A percentile compares a stretch with the other conserved stretches of the same genome.
Conservation (phyloP, 2,888 invertebrate species). For the Amphipyra berbera region DNA sequence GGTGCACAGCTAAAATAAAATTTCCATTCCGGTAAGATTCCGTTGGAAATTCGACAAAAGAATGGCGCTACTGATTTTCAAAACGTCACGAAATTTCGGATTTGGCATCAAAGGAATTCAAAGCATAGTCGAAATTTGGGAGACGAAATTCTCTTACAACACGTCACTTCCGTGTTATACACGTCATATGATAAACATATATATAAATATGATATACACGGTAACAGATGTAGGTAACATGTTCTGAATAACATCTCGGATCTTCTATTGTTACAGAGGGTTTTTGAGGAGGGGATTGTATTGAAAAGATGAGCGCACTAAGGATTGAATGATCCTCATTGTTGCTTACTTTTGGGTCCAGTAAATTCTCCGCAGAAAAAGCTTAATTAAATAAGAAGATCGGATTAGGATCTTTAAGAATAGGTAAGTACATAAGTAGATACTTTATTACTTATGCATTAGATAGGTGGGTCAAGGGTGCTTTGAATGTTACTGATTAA, state of each 20-base stretch:
- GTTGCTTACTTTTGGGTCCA: slow-evolving; percentile 52
- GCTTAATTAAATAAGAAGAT: slow-evolving; percentile 53
- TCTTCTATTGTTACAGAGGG: slow-evolving; percentile 47
- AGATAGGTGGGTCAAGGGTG: slow-evolving; percentile 23
- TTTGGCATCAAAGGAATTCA: slow-evolving; percentile 57
- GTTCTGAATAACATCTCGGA: slow-evolving; percentile 54
- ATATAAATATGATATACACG: slow-evolving; percentile 40
- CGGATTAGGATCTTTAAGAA: slow-evolving; percentile 34
- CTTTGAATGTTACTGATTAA: slow-evolving; percentile 4
- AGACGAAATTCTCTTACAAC: slow-evolving; percentile 50
- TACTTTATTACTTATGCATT: slow-evolving; percentile 32
- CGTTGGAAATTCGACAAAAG: slow-evolving; percentile 49
- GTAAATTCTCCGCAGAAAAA: slow-evolving; percentile 38
- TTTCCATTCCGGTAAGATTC: slow-evolving; percentile 44
- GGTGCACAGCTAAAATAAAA: slow-evolving; percentile 45
- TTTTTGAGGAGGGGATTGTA: slow-evolving; percentile 55
- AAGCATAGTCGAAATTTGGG: slow-evolving; percentile 44
- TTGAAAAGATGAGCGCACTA: slow-evolving; percentile 55
- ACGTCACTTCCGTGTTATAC: slow-evolving; percentile 46
- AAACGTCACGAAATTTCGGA: slow-evolving; percentile 50
- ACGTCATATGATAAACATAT: slow-evolving; percentile 14
- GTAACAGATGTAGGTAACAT: slow-evolving; percentile 58
- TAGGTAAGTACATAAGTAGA: slow-evolving; percentile 28
- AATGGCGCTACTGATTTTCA: slow-evolving; percentile 41
- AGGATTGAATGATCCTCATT: slow-evolving; percentile 49